A percentile compares a stretch with the other conserved stretches of the same genome.
Conservation (phyloP, 2,888 invertebrate genomes). For the Eristalinus sepulchralis region DNA sequence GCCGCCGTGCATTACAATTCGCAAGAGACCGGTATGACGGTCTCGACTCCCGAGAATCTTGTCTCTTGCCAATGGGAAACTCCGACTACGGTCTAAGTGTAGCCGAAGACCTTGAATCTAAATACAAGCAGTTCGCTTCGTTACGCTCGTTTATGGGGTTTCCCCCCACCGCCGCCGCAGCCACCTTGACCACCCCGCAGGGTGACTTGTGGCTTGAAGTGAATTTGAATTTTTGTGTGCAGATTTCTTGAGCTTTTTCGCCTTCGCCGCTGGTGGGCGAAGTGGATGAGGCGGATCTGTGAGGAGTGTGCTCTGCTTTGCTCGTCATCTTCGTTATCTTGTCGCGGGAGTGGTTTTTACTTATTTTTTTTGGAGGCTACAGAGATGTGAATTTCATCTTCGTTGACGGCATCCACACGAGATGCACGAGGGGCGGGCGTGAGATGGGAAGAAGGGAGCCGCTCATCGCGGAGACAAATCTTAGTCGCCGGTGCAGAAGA, state of each 20-base stretch:
- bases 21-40: constrained; percentile 19
- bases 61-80: constrained; percentile 51
- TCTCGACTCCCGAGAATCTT: constrained; percentile 69
- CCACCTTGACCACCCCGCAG: constrained; percentile 9
- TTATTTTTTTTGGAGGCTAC: neutral
- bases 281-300: neutral
- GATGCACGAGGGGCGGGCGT: neutral
- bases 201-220: constrained; percentile 40
- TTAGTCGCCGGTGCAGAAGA: constrained; percentile 47
- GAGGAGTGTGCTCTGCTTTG: neutral
- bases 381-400: neutral
- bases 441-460: neutral
- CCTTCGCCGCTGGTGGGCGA: neutral
- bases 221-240: constrained; percentile 66
- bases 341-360: neutral
- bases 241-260: constrained; percentile 58
- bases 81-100: constrained; percentile 39
- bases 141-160: constrained; percentile 34
- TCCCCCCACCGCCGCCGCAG: neutral
- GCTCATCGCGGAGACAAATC: constrained; percentile 16
- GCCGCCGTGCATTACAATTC: constrained; percentile 65
- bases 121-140: constrained; percentile 64
- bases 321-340: neutral
- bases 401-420: neutral
- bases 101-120: constrained; percentile 56